Conservation (phyloP, 2,113 vertebrate genomes). For the Thamnaconus septentrionalis region DNA sequence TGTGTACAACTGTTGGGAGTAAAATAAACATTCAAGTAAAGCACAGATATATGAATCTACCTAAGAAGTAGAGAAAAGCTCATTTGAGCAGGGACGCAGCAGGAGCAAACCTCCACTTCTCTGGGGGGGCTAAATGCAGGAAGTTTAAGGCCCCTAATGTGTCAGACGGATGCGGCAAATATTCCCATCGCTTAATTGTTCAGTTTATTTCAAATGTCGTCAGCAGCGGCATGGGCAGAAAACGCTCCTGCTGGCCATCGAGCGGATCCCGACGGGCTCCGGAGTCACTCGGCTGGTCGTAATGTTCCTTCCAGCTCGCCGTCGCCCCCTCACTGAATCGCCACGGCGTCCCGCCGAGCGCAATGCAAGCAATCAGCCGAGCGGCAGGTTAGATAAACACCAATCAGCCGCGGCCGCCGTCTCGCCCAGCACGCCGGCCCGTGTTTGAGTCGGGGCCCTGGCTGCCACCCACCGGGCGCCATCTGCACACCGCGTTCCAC, state of each 20-base stretch:
- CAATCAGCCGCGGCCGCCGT: slow-evolving; percentile 61
- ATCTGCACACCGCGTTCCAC: slow-evolving; percentile 65
- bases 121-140: too few relatives aligned
- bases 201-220: too few relatives aligned
- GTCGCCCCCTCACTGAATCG: slow-evolving; percentile 14
- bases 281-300: slow-evolving; percentile 23
- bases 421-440: slow-evolving; percentile 58
- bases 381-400: slow-evolving; percentile 58
- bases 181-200: too few relatives aligned
- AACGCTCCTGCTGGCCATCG: not conserved
- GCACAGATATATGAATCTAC: too few relatives aligned
- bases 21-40: too few relatives aligned
- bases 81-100: too few relatives aligned
- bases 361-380: slow-evolving; percentile 65
- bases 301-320: slow-evolving; percentile 37
- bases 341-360: slow-evolving; percentile 44
- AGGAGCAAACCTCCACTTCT: too few relatives aligned
- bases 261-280: slow-evolving; percentile 22
- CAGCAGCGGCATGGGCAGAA: too few relatives aligned
- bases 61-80: too few relatives aligned
- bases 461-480: slow-evolving; percentile 59
- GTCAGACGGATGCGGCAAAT: too few relatives aligned
- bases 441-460: slow-evolving; percentile 49
- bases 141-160: too few relatives aligned
- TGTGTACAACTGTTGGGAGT: too few relatives aligned